Base-by-base conservation (phyloP, 2,888 invertebrate genomes). In the Hyposoter dolosus region DNA sequence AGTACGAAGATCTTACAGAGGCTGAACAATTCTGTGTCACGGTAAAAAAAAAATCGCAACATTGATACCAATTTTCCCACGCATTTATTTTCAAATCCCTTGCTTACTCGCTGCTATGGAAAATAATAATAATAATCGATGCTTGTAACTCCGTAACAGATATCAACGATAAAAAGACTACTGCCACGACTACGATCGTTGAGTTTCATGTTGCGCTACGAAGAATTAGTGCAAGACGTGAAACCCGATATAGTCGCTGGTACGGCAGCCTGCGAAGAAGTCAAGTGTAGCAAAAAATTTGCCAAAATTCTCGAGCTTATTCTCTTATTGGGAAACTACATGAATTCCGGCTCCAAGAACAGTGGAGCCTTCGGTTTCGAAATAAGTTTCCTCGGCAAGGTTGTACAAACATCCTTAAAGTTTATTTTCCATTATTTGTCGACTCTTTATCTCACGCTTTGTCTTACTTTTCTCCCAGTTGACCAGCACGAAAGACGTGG, bases 341-440 rank as follows among this genome's bases (percentile, higher is more conserved):
- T 99, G 98, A 99, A 99, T 94, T 96, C 98, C 0, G 99, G 99
- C 0, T 98, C 98, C 9, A 97, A 97, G 91, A 99, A 99, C 92
- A 99, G 98, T 0, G 98, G 98, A 88, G 98, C 99, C 0, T 97
- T 98, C 91, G 99, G 99, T 0, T 99, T 99, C 94, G 99, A 99
- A 94, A 98, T 99, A 90, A 98, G 97, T 93, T 99, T 98, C 93
- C 95, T 99, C 12, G 97, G 99, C 0, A 99, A 99, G 96, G 98
- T 98, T 93, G 89, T 92, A 90, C 66, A 32, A 60, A 19, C 4
- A 32, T 50, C 23, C 43, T 17, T 28, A 7, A 45, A 32, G 1
- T 19, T 40, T 23, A 68, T 45, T 45, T 47, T 23, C 3, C 5
- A 3, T 12, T 6, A 1, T 10, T 56, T 1, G 0, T 60, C 23